These are phyloP conservation scores for Mormyrus hasselquistii DNA, from an alignment of 2,797 vertebrate species.

Conservation along the genomic window DNA sequence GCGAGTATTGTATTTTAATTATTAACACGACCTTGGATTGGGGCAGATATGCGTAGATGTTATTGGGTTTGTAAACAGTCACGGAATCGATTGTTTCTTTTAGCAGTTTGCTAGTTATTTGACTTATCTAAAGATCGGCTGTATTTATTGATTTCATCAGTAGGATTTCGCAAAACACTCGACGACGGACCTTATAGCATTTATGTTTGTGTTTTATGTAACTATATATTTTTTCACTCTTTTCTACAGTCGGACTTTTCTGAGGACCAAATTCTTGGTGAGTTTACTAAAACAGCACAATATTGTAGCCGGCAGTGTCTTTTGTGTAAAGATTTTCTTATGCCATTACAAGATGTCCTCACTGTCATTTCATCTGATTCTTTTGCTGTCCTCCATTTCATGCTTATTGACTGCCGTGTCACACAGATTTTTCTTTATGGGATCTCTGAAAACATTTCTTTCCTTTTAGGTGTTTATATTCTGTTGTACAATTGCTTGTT, in stretches of 20 bases:
- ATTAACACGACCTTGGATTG: not conserved
- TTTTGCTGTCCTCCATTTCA: slow-evolving; percentile 6
- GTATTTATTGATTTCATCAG: not conserved
- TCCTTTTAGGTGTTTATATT: slow-evolving; percentile 4
- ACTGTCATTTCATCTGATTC: not conserved
- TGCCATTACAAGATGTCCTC: slow-evolving; percentile 28
- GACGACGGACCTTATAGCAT: slow-evolving; percentile 18
- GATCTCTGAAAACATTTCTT: not conserved
- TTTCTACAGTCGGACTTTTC: slow-evolving; percentile 64
- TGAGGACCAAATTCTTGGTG: slow-evolving; percentile 68
- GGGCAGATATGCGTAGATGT: not conserved
- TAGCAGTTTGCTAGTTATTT: slow-evolving; percentile 1
- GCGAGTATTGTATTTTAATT: not conserved
- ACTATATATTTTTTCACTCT: not conserved
- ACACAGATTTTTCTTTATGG: not conserved
- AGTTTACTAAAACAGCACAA: slow-evolving; percentile 37
- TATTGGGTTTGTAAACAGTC: not conserved
- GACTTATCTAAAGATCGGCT: not conserved
- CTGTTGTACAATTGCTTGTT: not conserved
- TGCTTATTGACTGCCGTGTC: not conserved
- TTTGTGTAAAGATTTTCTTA: slow-evolving; percentile 8
- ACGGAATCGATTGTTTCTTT: not conserved
- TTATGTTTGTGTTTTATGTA: not conserved
- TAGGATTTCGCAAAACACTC: not conserved
- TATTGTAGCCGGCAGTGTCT: not conserved